phyloP scores from a whole-genome alignment of 2,888 invertebrate genomes.

The Acanthopleura granulata region DNA sequence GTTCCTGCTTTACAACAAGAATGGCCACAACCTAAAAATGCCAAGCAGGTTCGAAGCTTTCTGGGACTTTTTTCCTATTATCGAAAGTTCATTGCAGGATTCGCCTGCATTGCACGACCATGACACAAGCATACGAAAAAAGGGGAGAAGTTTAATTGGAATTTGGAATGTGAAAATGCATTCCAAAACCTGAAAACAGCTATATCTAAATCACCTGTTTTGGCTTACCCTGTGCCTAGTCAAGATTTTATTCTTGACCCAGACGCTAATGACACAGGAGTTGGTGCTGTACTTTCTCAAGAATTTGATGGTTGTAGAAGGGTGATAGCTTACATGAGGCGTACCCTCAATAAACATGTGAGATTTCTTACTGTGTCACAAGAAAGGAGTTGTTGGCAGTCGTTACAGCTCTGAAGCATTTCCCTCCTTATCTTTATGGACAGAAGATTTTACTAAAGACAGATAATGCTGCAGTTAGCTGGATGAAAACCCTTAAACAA shows the following conservation, averaged over 20 bases:
- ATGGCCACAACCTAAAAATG: constrained; percentile 16
- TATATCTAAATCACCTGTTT: constrained; percentile 21
- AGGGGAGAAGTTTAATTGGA: constrained; percentile 24
- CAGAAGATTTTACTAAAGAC: constrained; percentile 9
- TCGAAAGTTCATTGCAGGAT: background rate
- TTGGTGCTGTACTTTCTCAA: constrained; percentile 24
- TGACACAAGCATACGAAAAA: constrained; percentile 14
- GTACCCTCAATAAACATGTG: constrained; percentile 3
- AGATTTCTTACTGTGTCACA: constrained; percentile 23
- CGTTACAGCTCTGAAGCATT: constrained; percentile 16
- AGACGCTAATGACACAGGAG: constrained; percentile 17
- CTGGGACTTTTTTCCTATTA: constrained; percentile 6
- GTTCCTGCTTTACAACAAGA: no score
- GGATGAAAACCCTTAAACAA: background rate
- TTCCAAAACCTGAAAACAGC: constrained; percentile 3
- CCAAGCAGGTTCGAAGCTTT: background rate
- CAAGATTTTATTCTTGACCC: constrained; percentile 2
- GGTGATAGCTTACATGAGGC: constrained; percentile 22
- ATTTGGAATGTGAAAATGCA: background rate
- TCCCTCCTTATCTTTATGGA: constrained; percentile 20
- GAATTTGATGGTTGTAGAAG: constrained; percentile 16
- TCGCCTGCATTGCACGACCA: background rate
- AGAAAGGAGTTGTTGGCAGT: constrained; percentile 21
- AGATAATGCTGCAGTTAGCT: constrained; percentile 21
- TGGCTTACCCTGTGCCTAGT: constrained; percentile 23